Conservation (phyloP, 2,113 vertebrate genomes). For the Willisornis vidua region DNA sequence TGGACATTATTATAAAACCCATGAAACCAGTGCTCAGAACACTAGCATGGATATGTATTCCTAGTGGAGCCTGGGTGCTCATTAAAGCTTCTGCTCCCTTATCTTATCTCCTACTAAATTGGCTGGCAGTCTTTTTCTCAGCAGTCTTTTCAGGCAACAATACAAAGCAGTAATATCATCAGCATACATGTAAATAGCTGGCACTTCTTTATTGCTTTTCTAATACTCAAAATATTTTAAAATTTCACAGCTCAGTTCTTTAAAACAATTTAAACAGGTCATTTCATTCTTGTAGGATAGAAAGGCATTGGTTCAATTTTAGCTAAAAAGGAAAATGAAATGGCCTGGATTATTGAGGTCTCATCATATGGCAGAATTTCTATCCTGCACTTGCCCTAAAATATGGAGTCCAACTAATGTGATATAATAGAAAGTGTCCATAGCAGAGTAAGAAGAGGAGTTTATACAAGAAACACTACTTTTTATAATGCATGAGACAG, state of each 20-base stretch:
- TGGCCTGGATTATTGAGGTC: not conserved
- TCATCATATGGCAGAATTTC: not conserved
- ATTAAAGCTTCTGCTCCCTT: too few species aligned
- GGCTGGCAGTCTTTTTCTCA: too few species aligned
- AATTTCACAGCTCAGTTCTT: not conserved
- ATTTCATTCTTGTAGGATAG: not conserved
- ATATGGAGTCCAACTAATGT: not conserved
- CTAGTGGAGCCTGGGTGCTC: too few species aligned
- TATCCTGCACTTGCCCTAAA: not conserved
- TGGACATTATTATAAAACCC: too few species aligned
- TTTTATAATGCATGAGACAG: not conserved
- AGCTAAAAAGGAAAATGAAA: not conserved
- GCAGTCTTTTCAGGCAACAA: too few species aligned
- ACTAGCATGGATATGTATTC: too few species aligned
- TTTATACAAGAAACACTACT: not conserved
- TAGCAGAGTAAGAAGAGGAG: not conserved
- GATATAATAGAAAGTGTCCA: not conserved
- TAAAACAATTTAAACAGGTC: not conserved
- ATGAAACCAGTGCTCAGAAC: too few species aligned
- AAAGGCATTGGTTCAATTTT: not conserved
- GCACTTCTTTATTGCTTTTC: not conserved
- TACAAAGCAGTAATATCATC: not conserved
- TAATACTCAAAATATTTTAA: not conserved
- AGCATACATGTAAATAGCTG: not conserved
- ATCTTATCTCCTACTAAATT: too few species aligned